Conservation (phyloP, 1,140 invertebrate genomes). For the Magallana angulata region DNA sequence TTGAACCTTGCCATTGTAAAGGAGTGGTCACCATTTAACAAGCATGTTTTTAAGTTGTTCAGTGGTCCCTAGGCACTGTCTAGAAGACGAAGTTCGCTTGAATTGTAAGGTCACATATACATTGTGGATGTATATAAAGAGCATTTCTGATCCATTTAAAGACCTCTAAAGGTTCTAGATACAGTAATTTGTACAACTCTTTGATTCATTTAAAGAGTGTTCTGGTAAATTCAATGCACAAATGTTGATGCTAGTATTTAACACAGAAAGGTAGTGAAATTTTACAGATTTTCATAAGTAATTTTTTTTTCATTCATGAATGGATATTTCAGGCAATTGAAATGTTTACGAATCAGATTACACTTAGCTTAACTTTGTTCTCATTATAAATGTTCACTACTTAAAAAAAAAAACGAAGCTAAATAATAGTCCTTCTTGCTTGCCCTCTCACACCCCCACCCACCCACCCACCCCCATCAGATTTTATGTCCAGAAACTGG, state of each 20-base stretch:
- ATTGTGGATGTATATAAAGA: background rate
- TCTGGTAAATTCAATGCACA: conserved; percentile 11
- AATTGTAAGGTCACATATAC: background rate
- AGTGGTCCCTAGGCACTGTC: too few species aligned
- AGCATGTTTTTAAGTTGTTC: too few species aligned
- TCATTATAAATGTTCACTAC: too few species aligned
- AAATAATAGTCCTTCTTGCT: too few species aligned
- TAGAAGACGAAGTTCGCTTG: too few species aligned
- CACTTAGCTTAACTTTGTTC: background rate
- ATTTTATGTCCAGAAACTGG: too few species aligned
- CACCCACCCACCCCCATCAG: too few species aligned
- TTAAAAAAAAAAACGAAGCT: too few species aligned
- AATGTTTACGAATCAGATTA: conserved; percentile 15
- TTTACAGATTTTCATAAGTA: conserved; percentile 4
- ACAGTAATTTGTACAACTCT: background rate
- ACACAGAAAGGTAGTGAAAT: background rate
- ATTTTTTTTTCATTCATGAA: conserved; percentile 1
- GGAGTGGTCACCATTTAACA: too few species aligned
- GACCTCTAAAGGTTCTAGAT: background rate
- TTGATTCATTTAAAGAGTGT: background rate
- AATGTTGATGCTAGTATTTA: background rate
- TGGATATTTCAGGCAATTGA: background rate
- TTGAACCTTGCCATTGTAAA: too few species aligned
- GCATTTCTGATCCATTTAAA: background rate
- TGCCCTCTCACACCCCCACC: too few species aligned